Evolutionary conservation across 2,113 vertebrate genomes (phyloP), one percentile per base, ranked within the genome.

Genomic region (Piprites chloris): DNA sequence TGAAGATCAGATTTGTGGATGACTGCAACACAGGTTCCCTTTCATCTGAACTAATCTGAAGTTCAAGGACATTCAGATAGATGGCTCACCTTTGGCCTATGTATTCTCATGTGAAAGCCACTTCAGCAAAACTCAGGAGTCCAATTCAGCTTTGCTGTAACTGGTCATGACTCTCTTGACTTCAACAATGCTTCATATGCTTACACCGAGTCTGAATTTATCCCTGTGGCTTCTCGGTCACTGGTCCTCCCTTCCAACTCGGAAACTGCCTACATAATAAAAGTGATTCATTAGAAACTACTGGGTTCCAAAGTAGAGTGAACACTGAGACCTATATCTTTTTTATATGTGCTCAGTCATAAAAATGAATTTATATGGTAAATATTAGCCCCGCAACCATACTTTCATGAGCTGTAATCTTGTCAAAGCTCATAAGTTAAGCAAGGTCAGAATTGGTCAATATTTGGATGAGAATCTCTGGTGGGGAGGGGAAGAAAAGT

Each of bases 241-340:
- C 95, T 96, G 93, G 91, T 92, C 95, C 61, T 97, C 95, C 93
- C 85, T 97, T 96, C 92, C 87, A 96, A 95, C 96, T 96, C 93
- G 87, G 92, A 97, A 97, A 92, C 93, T 96, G 95, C 92, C 96
- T 97, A 83, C 89, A 77, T 93, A 97, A 96, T 97, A 97, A 97
- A 97, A 97, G 85, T 98, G 98, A 98, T 97, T 97, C 95, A 98
- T 98, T 97, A 97, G 92, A 95, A 97, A 95, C 96, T 91, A 93
- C 82, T 74, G 69, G 22, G 63, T 96, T 97, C 95, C 93, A 95
- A 97, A 97, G 95, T 85, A 87, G 92, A 91, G 87, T 80, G 96
- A 97, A 97, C 78, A 82, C 85, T 71, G 90, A 95, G 95, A 94
- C 97, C 94, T 90, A 92, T 95, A 96, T 97, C 90, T 95, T 96